Base-by-base conservation (phyloP, 1,140 invertebrate genomes). In the Pseudomyrmex dendroicus region DNA sequence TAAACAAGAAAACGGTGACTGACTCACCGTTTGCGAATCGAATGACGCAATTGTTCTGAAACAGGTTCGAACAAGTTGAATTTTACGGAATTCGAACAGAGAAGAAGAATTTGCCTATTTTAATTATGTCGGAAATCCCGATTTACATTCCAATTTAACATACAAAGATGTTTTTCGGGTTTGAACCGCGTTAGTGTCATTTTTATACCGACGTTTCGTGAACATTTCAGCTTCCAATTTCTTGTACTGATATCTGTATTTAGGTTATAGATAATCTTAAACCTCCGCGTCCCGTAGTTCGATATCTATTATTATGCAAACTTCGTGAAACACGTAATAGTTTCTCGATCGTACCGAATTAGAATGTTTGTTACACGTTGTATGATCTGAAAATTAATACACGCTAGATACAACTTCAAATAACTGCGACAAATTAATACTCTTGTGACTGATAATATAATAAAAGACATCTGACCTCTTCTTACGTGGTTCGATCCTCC, bases 1-100 rank as follows among this genome's bases (percentile, higher is more conserved):
- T 73, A 73, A 74, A 82, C 25, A 35, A 82, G 78, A 63, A 74
- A 63, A 82, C 52, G 20, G 74, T 63, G 70, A 82, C 73, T 64
- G 48, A 44, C 35, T 35, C 5, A 7, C n/a, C 48, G 17, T 54
- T 56, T 10, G 52, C 17, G 54, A 44, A n/a, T 59, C 1, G 15
- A 80, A 80, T 59, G 70, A n/a, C n/a, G 15, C 17, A 44, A 35
- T 68, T 54, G 13, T 70, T 59, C 66, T 48, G 59, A 20, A 8
- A 2, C 20, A 35, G 10, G 35, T 59, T 59, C 56, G 56, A 25
- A 77, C 62, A 4, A 68, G 35, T n/a, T 22, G 15, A 46, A 25
- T 70, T 12, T 72, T 50, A 66, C 8, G 2, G 2, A 4, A 7
- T n/a, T 17, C 12, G 15, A 62, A 63, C 22, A 35, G 13, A n/a